Evolutionary conservation across 2,888 invertebrate genomes (phyloP), one percentile per base, ranked within the genome.

Genomic region (Drosophila mayaguana): DNA sequence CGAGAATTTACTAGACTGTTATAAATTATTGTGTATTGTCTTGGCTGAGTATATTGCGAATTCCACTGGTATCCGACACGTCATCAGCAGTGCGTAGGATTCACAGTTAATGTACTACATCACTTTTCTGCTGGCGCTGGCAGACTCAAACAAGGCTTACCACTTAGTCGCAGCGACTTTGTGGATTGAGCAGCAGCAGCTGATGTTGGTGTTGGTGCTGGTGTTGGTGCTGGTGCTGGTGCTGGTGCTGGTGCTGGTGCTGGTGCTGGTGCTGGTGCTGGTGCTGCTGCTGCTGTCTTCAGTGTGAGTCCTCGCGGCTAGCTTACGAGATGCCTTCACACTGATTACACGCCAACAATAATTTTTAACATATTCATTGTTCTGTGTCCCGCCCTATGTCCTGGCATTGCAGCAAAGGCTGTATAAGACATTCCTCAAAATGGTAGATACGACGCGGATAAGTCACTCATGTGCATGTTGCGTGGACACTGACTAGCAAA

Each of bases 281-380:
- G 25, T 25, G 25, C 34, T 56, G 28, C 1, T 28, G 1, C 32
- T 32, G 32, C 11, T 32, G 32, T 32, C 32, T 32, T 34, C 51
- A 60, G 55, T 45, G 62, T 69, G 54, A 70, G 81, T 85, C 70
- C 62, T 74, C 64, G 69, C 72, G 28, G 28, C 28, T 8, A 71
- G 61, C 78, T 76, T 74, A 57, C 59, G 69, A 75, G 89, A 88
- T 88, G 65, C 62, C 42, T 74, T 75, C 69, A 54, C 55, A 53
- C 69, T 78, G 88, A 90, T 90, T 89, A 70, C 64, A 68, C 51
- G 67, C 56, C 63, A 75, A 80, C 78, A 73, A 87, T 84, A 80
- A 73, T 78, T 87, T 76, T 69, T 42, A 63, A 68, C 67, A 59
- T 63, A 53, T 72, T 68, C 51, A 73, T 77, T 77, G 75, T 79